These are phyloP conservation scores for Mellivora capensis DNA, from an alignment of 2,113 vertebrate genomes.

Conservation along the genomic window DNA sequence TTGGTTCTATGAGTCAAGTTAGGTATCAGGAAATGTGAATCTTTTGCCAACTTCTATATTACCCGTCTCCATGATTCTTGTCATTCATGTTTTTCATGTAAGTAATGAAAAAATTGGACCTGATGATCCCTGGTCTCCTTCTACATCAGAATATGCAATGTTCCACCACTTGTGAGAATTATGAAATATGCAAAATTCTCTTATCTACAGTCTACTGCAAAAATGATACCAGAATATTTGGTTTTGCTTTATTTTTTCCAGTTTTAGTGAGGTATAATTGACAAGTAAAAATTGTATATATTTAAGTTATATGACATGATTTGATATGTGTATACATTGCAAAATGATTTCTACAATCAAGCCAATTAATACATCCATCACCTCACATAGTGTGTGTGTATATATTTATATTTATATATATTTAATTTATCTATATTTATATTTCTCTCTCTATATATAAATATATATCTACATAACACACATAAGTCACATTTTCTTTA, in stretches of 20 bases:
- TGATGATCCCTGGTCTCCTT: not conserved
- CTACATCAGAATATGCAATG: not conserved
- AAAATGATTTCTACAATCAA: not conserved
- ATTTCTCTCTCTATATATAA: no score
- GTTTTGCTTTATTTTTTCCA: not conserved
- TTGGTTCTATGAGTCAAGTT: not conserved
- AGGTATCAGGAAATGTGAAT: not conserved
- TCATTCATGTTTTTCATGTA: not conserved
- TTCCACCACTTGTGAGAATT: not conserved
- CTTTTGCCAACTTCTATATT: not conserved
- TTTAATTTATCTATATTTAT: no score
- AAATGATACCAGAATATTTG: not conserved
- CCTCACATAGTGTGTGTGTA: not conserved
- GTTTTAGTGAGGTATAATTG: not conserved
- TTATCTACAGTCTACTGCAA: not conserved
- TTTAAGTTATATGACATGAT: not conserved
- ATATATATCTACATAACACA: no score
- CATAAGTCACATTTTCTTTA: not conserved
- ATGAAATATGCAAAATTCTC: not conserved
- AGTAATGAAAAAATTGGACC: not conserved
- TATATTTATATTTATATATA: not conserved
- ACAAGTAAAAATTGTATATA: not conserved
- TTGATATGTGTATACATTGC: not conserved
- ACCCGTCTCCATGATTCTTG: not conserved
- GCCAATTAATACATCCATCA: not conserved